Percentiles rank a stretch among this genome's conserved stretches.
These are phyloP conservation scores for Mantis religiosa DNA, from an alignment of 2,888 invertebrate genomes.

Conservation along the genomic window DNA sequence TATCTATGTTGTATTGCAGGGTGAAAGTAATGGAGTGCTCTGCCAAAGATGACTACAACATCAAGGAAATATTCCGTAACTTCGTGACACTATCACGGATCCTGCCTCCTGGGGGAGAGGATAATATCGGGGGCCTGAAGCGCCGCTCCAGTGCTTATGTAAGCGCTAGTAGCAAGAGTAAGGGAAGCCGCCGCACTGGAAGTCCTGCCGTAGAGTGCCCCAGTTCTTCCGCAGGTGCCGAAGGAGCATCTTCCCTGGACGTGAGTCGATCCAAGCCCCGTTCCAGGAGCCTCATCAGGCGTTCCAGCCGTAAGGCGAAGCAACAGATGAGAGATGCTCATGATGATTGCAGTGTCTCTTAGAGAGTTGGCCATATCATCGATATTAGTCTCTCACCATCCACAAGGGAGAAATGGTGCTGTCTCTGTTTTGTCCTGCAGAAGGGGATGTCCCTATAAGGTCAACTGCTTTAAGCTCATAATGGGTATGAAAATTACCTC, in stretches of 20 bases:
- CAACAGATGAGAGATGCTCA: constrained; percentile 72
- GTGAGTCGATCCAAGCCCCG: constrained; percentile 58
- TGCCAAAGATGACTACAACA: constrained; percentile 72
- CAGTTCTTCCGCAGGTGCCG: constrained; percentile 39
- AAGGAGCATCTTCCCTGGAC: constrained; percentile 31
- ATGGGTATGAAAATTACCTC: no score
- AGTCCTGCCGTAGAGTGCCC: constrained; percentile 42
- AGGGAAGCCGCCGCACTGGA: constrained; percentile 41
- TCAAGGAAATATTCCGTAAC: constrained; percentile 75
- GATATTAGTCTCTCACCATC: no score
- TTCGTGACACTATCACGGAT: constrained; percentile 73
- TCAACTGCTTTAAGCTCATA: no score
- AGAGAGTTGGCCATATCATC: constrained; percentile 40
- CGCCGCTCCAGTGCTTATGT: constrained; percentile 71
- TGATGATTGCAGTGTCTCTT: constrained; percentile 70
- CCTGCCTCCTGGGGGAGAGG: constrained; percentile 57
- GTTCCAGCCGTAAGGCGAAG: constrained; percentile 74
- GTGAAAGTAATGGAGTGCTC: constrained; percentile 74
- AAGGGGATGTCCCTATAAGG: no score
- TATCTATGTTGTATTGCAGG: constrained; percentile 44
- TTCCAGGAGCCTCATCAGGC: constrained; percentile 70
- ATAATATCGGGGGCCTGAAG: constrained; percentile 56
- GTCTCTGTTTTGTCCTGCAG: neutral
- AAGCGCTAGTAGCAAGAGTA: constrained; percentile 46
- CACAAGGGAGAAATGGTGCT: neutral